Evolutionary conservation across 2,888 invertebrate genomes (phyloP).

Genomic region (Acrobasis suavella): DNA sequence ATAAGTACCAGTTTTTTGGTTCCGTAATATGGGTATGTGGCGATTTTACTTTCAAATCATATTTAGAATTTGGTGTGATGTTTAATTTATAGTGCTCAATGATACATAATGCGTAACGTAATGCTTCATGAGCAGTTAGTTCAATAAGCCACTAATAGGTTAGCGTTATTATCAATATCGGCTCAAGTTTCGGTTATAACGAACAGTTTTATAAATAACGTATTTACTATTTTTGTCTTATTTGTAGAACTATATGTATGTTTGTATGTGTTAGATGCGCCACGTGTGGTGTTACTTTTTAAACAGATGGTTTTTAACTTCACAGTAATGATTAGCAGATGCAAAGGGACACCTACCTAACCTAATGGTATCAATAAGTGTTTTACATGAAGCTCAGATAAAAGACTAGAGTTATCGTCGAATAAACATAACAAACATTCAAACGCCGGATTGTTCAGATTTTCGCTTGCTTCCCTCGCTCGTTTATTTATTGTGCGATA

Average conservation of each 20-base stretch:
- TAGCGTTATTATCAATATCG: constrained; percentile 10
- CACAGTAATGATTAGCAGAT: not conserved
- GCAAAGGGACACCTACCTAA: not conserved
- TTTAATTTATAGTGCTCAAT: constrained; percentile 14
- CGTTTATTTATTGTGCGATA: too few species aligned
- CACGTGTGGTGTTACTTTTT: constrained; percentile 16
- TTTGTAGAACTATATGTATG: not conserved
- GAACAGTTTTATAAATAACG: constrained; percentile 18
- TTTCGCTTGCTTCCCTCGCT: too few species aligned
- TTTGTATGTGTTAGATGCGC: constrained; percentile 8
- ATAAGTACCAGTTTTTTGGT: not conserved
- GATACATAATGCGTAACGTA: not conserved
- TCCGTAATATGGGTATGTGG: not conserved
- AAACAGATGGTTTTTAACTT: constrained; percentile 1
- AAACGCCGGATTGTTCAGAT: too few species aligned
- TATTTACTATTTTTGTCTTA: constrained; percentile 8
- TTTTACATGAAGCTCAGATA: not conserved
- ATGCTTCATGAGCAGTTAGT: constrained; percentile 17
- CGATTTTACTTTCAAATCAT: not conserved
- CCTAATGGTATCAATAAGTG: not conserved
- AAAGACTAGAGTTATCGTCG: too few species aligned
- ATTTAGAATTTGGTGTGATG: constrained; percentile 1
- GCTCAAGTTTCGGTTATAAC: constrained; percentile 11
- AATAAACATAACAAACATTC: too few species aligned
- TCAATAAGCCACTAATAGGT: constrained; percentile 13